Evolutionary conservation across 2,888 invertebrate species (phyloP), one percentile per base, ranked within the genome.

Genomic region (Acronicta leporina): DNA sequence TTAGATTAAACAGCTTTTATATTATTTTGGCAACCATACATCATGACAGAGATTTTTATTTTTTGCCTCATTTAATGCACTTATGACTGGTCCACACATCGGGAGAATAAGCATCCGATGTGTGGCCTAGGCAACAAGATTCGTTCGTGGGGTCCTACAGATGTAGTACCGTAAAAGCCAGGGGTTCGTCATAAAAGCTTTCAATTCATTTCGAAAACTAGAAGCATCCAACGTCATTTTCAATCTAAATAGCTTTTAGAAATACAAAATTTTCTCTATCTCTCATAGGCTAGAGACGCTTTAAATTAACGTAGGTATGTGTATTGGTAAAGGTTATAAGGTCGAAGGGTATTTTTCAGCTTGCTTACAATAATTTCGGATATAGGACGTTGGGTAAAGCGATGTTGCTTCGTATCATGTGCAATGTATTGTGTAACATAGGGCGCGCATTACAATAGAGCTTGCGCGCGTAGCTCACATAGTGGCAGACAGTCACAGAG

Each of bases 31-130:
- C 86, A 82, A 81, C 78, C 84, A 84, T 85, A 70, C 68, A 73
- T 82, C 84, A 82, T 81, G 63, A 75, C 79, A 74, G 69, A 63
- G 58, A 63, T 40, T 65, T 76, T 78, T 84, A 81, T 88, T 86
- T 78, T 85, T 92, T 92, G 92, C 92, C 73, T 85, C 82, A 89
- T 87, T 88, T 84, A 68, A 69, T 85, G 92, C 92, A 92, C 91
- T 70, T 57, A 62, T 64, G 77, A 71, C 68, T 50, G 68, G 66
- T 62, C 44, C 56, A 63, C 63, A 68, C 64, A 50, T 58, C 27
- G 50, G 50, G 53, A 41, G 27, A 43, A 15, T 43, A 1, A 35
- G 20, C 38, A 38, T 63, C 59, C 15, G 33, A 57, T 66, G 74
- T 70, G 79, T 71, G 73, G 62, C 51, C 56, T 40, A 40, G 61